Base-by-base conservation (phyloP, 2,113 vertebrate genomes). In the Aegotheles bennettii region DNA sequence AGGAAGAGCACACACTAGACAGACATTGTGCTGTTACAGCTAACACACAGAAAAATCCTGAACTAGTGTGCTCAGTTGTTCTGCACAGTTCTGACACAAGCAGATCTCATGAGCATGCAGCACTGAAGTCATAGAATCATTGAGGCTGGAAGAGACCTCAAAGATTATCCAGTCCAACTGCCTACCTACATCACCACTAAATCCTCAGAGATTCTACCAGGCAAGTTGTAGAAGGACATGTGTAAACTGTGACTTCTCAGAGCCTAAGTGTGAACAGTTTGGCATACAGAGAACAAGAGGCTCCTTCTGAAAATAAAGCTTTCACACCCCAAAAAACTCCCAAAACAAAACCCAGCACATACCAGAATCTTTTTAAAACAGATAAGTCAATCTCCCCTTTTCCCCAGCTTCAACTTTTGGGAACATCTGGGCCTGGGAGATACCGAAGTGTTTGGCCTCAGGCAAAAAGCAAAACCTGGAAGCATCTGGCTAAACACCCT, bases 21-120 rank as follows among this genome's bases (percentile, higher is more conserved):
- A 50, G 21, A 36, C 6, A 4, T 7, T 26, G 29, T 43, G 42
- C 51, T 67, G 47, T 33, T 31, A 38, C 17, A 28, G 18, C 36
- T 54, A 54, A 35, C 29, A 29, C 18, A 14, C 3, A 17, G 33
- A 42, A 71, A 79, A 81, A 47, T 24, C 73, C 36, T 61, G 21
- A 24, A 65, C 19, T 26, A 45, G 15, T 3, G 6, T n/a, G 51
- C 45, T 77, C 45, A 25, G 13, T 12, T 78, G 28, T 43, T 76
- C 51, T 48, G n/a, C 60, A 26, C 35, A 61, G 68, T 16, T 20
- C 60, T 56, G 50, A 51, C 40, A 64, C 29, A 23, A 19, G 45
- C 4, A 56, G 24, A 29, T 43, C 48, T 56, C 1, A 1, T 7
- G 13, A 86, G 29, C 3, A 1, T 1, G 10, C 29, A 24, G 40